These are phyloP conservation scores for Tympanoctomys barrerae DNA, from an alignment of 2,797 vertebrate species.

Conservation along the genomic window DNA sequence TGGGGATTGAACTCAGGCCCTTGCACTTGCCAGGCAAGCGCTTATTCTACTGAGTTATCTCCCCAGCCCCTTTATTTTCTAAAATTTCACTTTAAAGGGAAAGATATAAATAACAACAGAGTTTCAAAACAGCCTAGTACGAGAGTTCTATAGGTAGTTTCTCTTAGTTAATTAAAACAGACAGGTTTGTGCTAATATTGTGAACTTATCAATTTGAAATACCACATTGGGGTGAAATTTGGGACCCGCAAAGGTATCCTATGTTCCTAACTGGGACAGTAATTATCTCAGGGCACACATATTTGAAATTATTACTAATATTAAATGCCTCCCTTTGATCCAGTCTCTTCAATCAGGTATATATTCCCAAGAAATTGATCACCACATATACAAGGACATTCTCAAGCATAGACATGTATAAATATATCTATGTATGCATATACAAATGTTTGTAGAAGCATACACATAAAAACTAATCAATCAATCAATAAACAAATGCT, in stretches of 20 bases:
- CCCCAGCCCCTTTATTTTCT: background rate
- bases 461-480: background rate
- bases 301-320: slow-evolving; percentile 36
- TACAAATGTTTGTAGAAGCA: background rate
- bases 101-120: background rate
- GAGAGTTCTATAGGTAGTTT: background rate
- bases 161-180: background rate
- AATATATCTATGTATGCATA: background rate
- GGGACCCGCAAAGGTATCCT: background rate
- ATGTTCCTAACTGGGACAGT: background rate
- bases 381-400: background rate
- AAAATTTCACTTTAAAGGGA: background rate
- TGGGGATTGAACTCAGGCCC: too few relatives aligned
- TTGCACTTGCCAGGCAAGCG: too few relatives aligned
- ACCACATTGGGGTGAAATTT: background rate
- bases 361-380: background rate
- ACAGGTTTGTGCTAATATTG: background rate
- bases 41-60: too few relatives aligned
- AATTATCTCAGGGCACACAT: background rate
- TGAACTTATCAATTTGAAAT: background rate
- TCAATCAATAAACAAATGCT: background rate
- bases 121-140: background rate
- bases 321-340: background rate
- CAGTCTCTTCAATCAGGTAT: background rate
- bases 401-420: background rate